phyloP scores from a whole-genome alignment of 2,888 invertebrate species.

The Quadriops clusia region DNA sequence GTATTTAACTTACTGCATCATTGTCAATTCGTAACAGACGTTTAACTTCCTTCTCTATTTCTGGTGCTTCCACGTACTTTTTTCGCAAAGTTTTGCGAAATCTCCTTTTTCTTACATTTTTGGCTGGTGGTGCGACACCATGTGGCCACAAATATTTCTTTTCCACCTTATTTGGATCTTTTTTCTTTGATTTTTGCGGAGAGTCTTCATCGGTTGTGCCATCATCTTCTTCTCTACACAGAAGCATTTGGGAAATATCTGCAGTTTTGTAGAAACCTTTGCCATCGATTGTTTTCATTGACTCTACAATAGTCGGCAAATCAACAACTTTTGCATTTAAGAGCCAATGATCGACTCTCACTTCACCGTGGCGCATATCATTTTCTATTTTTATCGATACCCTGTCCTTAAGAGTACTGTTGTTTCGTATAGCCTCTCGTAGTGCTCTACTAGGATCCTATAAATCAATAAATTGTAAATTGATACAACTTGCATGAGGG shows the following conservation, averaged over 20 bases:
- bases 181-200: constrained; percentile 68
- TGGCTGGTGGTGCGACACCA: constrained; percentile 90
- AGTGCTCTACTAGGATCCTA: constrained; percentile 62
- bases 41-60: constrained; percentile 97
- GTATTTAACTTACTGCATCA: constrained; percentile 63
- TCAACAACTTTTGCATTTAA: constrained; percentile 84
- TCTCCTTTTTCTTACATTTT: constrained; percentile 84
- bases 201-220: constrained; percentile 66
- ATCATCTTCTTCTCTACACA: constrained; percentile 83
- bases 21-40: constrained; percentile 81
- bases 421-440: constrained; percentile 63
- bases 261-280: constrained; percentile 97
- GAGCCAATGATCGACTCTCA: constrained; percentile 78
- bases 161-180: constrained; percentile 67
- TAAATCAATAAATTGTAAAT: constrained; percentile 12
- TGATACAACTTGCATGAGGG: constrained; percentile 4
- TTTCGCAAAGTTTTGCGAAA: constrained; percentile 93
- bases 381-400: constrained; percentile 74
- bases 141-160: constrained; percentile 92
- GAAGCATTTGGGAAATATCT: constrained; percentile 85
- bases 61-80: constrained; percentile 93
- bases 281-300: constrained; percentile 88
- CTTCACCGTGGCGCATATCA: constrained; percentile 81
- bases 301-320: constrained; percentile 84
- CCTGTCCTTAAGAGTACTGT: constrained; percentile 71